Conservation (phyloP, 2,113 vertebrate species). For the Epinephelus cyanopodus region DNA sequence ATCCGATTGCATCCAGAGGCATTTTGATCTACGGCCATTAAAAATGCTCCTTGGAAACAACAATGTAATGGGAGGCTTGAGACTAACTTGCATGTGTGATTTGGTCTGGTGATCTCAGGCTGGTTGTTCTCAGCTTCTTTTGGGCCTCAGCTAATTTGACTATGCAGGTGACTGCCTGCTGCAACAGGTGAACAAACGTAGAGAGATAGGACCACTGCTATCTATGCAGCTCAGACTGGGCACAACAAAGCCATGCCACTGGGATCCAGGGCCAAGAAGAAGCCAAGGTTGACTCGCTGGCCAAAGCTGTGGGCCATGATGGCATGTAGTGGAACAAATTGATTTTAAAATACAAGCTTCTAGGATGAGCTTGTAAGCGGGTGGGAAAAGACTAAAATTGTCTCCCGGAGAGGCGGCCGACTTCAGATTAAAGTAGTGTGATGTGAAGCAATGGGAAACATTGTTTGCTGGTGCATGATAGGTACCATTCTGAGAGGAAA, state of each 20-base stretch:
- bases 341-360: conserved; percentile 55
- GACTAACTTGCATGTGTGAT: too few species aligned
- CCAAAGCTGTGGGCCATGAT: conserved; percentile 21
- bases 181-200: conserved; percentile 51
- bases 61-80: too few species aligned
- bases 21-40: too few species aligned
- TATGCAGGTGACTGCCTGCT: conserved; percentile 56
- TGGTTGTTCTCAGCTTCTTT: conserved; percentile 17
- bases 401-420: conserved; percentile 27
- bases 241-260: conserved; percentile 45
- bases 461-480: conserved; percentile 7
- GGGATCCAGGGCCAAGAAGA: conserved; percentile 25
- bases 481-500: conserved; percentile 9
- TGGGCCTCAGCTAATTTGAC: conserved; percentile 49
- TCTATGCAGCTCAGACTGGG: conserved; percentile 44
- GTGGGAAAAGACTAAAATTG: conserved; percentile 1
- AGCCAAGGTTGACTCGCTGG: conserved; percentile 30
- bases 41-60: too few species aligned
- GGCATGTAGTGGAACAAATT: conserved; percentile 54
- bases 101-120: too few species aligned
- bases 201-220: conserved; percentile 27
- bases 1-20: too few species aligned
- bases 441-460: conserved; percentile 44
- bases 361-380: conserved; percentile 21
- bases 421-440: conserved; percentile 18